phyloP scores from a whole-genome alignment of 2,113 vertebrate genomes.

The Elephantulus edwardii region DNA sequence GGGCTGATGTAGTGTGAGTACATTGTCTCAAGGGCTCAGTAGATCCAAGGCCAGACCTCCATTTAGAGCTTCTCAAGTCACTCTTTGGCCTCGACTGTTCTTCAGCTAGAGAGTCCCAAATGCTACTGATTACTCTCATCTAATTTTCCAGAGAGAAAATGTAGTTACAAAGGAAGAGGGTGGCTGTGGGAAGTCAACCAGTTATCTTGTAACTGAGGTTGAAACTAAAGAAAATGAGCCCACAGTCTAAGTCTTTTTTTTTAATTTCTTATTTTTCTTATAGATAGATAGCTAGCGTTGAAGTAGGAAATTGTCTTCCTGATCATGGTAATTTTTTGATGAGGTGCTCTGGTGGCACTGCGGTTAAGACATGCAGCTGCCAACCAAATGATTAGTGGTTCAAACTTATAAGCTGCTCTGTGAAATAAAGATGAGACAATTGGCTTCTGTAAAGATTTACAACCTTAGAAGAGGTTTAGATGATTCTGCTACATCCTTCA shows the following conservation, averaged over 20 bases:
- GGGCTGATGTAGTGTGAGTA: background rate
- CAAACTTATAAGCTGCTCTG: no score
- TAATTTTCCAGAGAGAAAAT: conserved; percentile 39
- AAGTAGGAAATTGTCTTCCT: conserved; percentile 26
- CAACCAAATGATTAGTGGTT: no score
- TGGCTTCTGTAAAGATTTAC: no score
- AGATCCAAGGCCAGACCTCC: conserved; percentile 55
- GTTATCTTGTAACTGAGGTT: background rate
- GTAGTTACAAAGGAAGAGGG: conserved; percentile 17
- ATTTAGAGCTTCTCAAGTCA: conserved; percentile 24
- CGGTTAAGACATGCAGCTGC: no score
- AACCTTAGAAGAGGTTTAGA: no score
- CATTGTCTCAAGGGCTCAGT: conserved; percentile 49
- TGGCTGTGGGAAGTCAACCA: background rate
- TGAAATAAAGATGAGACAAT: no score
- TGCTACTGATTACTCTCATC: conserved; percentile 11
- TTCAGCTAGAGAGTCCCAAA: conserved; percentile 17
- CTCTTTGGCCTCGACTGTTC: conserved; percentile 36
- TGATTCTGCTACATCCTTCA: no score
- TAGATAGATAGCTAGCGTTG: background rate
- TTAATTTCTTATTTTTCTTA: conserved; percentile 23
- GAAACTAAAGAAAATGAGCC: conserved; percentile 45
- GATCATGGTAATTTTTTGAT: conserved; percentile 5
- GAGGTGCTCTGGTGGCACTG: no score
- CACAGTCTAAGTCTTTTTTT: background rate